Percentiles rank a stretch among this genome's conserved stretches.
These are phyloP conservation scores for Stichopus chloronotus DNA, from an alignment of 35 echinoderm and acorn worm genomes.

Conservation along the genomic window DNA sequence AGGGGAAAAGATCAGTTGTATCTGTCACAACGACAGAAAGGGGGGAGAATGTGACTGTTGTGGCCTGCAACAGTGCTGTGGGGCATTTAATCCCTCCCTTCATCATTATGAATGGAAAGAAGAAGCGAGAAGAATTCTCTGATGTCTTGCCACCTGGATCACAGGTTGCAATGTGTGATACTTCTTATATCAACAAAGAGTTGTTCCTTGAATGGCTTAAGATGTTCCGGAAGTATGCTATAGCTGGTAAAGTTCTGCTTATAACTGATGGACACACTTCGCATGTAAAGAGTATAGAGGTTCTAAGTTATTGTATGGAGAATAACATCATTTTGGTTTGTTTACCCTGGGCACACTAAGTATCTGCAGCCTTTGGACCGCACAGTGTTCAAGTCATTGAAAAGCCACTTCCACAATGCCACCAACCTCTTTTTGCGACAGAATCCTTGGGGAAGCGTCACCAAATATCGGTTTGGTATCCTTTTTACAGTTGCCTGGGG, in stretches of 20 bases:
- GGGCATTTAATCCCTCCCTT: constrained; percentile 59
- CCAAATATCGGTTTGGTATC: constrained; percentile 52
- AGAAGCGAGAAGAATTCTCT: constrained; percentile 21
- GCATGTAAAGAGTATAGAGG: constrained; percentile 40
- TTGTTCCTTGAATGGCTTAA: constrained; percentile 61
- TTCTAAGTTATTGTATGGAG: background rate
- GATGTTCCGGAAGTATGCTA: constrained; percentile 34
- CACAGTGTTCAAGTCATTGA: constrained; percentile 58
- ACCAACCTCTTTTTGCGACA: constrained; percentile 10
- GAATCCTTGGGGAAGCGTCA: constrained; percentile 35
- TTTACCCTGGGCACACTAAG: constrained; percentile 54
- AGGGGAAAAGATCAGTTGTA: constrained; percentile 64
- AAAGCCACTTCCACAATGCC: constrained; percentile 46
- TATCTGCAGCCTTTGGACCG: constrained; percentile 67
- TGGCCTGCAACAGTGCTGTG: constrained; percentile 52
- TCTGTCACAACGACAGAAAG: constrained; percentile 34
- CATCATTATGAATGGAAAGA: constrained; percentile 66
- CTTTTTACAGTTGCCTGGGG: constrained; percentile 53
- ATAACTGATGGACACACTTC: constrained; percentile 11
- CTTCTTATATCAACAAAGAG: constrained; percentile 52
- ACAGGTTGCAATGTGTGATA: constrained; percentile 36
- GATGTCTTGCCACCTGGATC: constrained; percentile 66
- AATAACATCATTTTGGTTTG: constrained; percentile 60
- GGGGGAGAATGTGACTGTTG: constrained; percentile 57
- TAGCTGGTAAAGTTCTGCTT: constrained; percentile 2